Evolutionary conservation across 1,140 invertebrate genomes (phyloP).

Genomic region (Zaprionus inermis): DNA sequence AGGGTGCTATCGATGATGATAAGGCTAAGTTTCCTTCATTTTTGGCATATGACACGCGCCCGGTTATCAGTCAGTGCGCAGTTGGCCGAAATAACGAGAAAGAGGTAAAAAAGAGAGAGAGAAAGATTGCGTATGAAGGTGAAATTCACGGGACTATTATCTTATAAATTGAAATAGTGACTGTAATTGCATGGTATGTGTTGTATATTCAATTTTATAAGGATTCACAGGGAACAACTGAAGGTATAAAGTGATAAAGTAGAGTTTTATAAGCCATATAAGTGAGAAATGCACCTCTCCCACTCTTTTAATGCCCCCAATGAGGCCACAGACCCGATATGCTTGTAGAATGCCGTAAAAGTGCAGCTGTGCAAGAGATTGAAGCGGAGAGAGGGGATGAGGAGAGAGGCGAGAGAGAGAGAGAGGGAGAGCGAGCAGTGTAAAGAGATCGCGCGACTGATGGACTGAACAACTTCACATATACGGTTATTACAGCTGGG

Average conservation of each 20-base stretch:
- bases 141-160: not conserved
- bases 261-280: not conserved
- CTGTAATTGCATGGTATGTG: too few relatives aligned
- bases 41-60: slow-evolving; percentile 34
- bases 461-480: slow-evolving; percentile 58
- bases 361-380: not conserved
- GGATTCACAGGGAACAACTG: not conserved
- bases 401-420: not conserved
- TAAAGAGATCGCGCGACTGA: slow-evolving; percentile 58
- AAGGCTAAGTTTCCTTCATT: slow-evolving; percentile 32
- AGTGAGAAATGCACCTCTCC: not conserved
- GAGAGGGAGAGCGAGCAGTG: not conserved
- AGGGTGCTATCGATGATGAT: slow-evolving; percentile 51
- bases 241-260: not conserved
- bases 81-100: slow-evolving; percentile 61
- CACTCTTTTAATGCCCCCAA: not conserved
- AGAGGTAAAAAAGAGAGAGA: slow-evolving; percentile 10
- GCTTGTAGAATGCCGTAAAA: slow-evolving; percentile 17
- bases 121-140: not conserved
- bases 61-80: slow-evolving; percentile 54
- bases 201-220: too few relatives aligned
- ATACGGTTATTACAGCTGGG: slow-evolving; percentile 70
- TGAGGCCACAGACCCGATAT: not conserved
- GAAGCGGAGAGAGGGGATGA: not conserved
- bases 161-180: not conserved